phyloP scores from a whole-genome alignment of 2,113 vertebrate species.

The Bambusicola thoracicus region DNA sequence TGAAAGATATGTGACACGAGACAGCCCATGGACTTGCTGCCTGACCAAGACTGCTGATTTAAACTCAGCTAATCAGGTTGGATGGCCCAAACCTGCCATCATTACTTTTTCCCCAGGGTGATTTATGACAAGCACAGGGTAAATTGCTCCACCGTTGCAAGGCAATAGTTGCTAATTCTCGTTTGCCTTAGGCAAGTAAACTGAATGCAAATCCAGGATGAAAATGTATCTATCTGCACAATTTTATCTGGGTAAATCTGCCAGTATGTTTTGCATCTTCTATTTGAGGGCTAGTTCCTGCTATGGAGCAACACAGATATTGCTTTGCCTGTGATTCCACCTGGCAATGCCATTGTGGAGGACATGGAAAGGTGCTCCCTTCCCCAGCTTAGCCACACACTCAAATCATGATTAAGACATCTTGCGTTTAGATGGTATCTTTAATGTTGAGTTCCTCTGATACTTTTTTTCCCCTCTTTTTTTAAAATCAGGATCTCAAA shows the following conservation, averaged over 20 bases:
- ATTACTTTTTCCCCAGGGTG: not conserved
- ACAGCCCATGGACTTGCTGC: not conserved
- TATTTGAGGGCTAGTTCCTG: not conserved
- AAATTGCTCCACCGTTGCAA: not conserved
- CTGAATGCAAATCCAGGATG: not conserved
- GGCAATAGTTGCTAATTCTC: not conserved
- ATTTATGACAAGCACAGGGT: not conserved
- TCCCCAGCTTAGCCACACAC: not conserved
- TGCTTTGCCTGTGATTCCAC: not conserved
- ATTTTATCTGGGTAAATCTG: not conserved
- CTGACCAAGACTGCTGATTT: not conserved
- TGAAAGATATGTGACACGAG: not conserved
- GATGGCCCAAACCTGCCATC: not conserved
- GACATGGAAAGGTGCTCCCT: not conserved
- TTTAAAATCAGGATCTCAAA: not conserved
- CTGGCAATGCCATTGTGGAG: not conserved
- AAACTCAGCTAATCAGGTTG: not conserved
- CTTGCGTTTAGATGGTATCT: not conserved
- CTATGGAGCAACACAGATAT: not conserved
- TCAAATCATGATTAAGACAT: not conserved
- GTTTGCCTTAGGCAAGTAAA: not conserved
- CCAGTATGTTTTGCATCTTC: not conserved
- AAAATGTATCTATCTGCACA: not conserved
- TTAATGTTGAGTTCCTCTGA: not conserved
- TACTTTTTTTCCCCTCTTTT: not conserved